A percentile compares a stretch with the other conserved stretches of the same genome.
phyloP scores from a whole-genome alignment of 2,797 vertebrate species.

The Darevskia mixta region DNA sequence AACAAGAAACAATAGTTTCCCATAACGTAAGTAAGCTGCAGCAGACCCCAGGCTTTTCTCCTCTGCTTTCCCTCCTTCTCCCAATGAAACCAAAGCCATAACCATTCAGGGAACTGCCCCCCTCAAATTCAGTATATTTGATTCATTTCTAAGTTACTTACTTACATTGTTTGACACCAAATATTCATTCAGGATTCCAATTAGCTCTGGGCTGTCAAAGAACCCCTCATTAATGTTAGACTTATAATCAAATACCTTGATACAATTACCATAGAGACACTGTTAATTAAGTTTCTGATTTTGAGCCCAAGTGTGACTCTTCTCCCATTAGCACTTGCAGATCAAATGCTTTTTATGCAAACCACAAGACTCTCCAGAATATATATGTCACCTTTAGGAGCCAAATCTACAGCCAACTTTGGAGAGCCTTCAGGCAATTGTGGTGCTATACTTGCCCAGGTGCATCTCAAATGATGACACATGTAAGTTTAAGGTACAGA shows the following conservation, averaged over 20 bases:
- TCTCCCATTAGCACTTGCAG: conserved; percentile 23
- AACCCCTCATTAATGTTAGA: conserved; percentile 39
- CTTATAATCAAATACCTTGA: conserved; percentile 30
- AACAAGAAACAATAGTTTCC: no score
- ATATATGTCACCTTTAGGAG: background rate
- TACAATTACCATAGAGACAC: background rate
- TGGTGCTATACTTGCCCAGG: background rate
- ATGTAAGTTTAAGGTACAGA: background rate
- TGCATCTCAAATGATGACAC: no score
- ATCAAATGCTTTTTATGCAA: conserved; percentile 37
- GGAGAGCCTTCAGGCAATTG: background rate
- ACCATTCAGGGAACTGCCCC: background rate
- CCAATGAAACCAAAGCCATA: background rate
- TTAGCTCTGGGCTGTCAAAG: conserved; percentile 28
- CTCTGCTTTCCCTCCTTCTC: background rate
- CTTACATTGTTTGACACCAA: background rate
- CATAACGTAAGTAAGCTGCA: no score
- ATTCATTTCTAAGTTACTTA: conserved; percentile 5
- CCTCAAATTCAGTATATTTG: background rate
- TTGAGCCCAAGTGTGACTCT: conserved; percentile 31
- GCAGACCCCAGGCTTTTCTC: no score
- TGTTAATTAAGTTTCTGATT: conserved; percentile 58
- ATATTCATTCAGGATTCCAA: conserved; percentile 23
- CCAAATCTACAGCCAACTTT: background rate
- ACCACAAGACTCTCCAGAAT: conserved; percentile 48